A percentile compares a stretch with the other conserved stretches of the same genome.
These are phyloP conservation scores for Pangasius macronema DNA, from an alignment of 2,797 vertebrate genomes.

Conservation along the genomic window DNA sequence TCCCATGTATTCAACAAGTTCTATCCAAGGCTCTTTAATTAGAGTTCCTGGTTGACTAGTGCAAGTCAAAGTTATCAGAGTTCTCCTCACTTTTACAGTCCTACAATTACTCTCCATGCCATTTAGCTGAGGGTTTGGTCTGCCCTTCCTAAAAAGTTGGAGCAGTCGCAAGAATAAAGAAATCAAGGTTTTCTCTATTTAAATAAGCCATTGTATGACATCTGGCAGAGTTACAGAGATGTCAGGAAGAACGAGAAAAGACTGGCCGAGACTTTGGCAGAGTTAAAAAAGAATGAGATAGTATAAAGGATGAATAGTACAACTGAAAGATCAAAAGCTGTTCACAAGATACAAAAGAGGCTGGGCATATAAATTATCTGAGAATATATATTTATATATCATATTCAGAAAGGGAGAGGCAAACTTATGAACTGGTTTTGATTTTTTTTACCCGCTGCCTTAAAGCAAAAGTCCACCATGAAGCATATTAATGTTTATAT, in stretches of 20 bases:
- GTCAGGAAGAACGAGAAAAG: background rate
- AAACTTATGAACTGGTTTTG: background rate
- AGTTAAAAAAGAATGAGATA: background rate
- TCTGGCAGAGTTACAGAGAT: background rate
- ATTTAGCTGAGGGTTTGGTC: background rate
- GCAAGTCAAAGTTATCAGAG: background rate
- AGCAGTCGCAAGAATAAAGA: background rate
- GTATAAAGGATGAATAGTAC: background rate
- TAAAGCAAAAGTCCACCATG: background rate
- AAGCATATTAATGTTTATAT: background rate
- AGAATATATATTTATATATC: background rate
- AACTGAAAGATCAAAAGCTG: background rate
- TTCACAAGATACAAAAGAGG: background rate
- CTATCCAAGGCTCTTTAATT: background rate
- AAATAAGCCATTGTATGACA: slow-evolving; percentile 4
- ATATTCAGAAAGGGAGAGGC: background rate
- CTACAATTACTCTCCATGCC: background rate
- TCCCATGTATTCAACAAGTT: background rate
- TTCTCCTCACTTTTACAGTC: background rate
- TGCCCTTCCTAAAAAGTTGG: background rate
- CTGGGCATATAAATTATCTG: background rate
- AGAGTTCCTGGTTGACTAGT: background rate
- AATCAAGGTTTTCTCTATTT: background rate
- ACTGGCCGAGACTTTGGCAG: slow-evolving; percentile 1
- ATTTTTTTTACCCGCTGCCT: background rate